Evolutionary conservation across 2,888 invertebrate species (phyloP).

Genomic region (Nomada flava): DNA sequence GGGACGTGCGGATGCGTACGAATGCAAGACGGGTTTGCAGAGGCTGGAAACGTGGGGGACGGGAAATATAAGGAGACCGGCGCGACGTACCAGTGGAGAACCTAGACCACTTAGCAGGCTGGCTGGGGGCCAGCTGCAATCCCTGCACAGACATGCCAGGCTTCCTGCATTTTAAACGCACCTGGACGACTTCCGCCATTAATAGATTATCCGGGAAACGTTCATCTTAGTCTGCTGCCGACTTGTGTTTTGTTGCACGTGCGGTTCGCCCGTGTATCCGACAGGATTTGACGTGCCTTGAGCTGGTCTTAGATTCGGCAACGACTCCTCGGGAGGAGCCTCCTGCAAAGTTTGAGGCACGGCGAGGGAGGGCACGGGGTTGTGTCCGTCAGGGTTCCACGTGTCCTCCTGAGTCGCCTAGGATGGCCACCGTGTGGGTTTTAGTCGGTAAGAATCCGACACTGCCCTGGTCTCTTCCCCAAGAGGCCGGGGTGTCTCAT

Average conservation of each 20-base stretch:
- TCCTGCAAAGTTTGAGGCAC: too few relatives aligned
- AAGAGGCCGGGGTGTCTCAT: too few relatives aligned
- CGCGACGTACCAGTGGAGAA: slow-evolving; percentile 61
- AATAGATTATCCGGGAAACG: slow-evolving; percentile 75
- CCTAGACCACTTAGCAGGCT: slow-evolving; percentile 76
- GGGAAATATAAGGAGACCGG: slow-evolving; percentile 13
- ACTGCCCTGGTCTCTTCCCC: too few relatives aligned
- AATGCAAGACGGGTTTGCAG: slow-evolving; percentile 29
- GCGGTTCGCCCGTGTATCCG: slow-evolving; percentile 20
- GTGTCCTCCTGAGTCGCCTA: too few relatives aligned
- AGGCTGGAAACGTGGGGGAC: slow-evolving; percentile 12
- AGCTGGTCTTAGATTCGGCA: background rate
- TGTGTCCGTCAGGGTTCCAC: too few relatives aligned
- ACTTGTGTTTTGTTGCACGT: slow-evolving; percentile 36
- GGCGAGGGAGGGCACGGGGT: too few relatives aligned
- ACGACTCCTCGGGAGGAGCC: too few relatives aligned
- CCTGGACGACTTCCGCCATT: slow-evolving; percentile 76
- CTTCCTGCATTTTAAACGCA: slow-evolving; percentile 75
- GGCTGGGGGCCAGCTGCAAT: slow-evolving; percentile 78
- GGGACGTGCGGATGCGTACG: slow-evolving; percentile 56
- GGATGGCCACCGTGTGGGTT: too few relatives aligned
- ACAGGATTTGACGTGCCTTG: slow-evolving; percentile 26
- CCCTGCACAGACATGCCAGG: slow-evolving; percentile 73
- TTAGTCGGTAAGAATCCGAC: too few relatives aligned
- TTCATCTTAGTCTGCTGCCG: slow-evolving; percentile 65